Evolutionary conservation across 1,140 invertebrate genomes (phyloP), one percentile per base, ranked within the genome.

Genomic region (Leptopilina boulardi): DNA sequence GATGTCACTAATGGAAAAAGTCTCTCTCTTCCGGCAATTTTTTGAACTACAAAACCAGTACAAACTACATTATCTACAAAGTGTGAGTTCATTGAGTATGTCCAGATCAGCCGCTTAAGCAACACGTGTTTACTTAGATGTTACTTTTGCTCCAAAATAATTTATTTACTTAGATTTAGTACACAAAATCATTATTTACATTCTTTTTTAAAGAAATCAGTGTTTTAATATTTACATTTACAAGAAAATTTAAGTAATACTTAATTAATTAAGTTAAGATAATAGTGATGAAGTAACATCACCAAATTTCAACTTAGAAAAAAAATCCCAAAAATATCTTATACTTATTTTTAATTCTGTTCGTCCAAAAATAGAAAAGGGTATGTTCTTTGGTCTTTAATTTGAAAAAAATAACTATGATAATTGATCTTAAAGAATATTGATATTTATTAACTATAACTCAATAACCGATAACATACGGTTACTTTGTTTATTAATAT

Each of bases 111-210:
- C 59, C 59, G 59, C 59, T 66, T 13, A 34, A 66, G 11, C 23
- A 30, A 66, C 59, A 66, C 59, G 59, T 66, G 59, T 66, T 66
- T 34, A 30, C 11, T 15, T 38, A 66, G 11, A 15, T 30, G 26
- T 30, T 34, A 30, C 26, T 30, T 66, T 30, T 30, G n/a, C 11
- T n/a, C 5, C 3, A 66, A 30, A 26, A 66, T 26, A 66, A 30
- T 34, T 26, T 30, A n/a, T 30, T n/a, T 66, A 66, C 0, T n/a
- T 66, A 5, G 15, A n/a, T n/a, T 66, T 66, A 26, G 26, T 1
- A 5, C 11, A 10, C 13, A 30, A 66, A 66, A n/a, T 6, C 23
- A 66, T 26, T 30, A 66, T 3, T 30, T 9, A 0, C 8, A 23
- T n/a, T 66, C 13, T 30, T 0, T 3, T n/a, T 30, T 13, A 3